Evolutionary conservation across 2,797 vertebrate species (phyloP), one percentile per base, ranked within the genome.

Genomic region (Sus cebifrons): DNA sequence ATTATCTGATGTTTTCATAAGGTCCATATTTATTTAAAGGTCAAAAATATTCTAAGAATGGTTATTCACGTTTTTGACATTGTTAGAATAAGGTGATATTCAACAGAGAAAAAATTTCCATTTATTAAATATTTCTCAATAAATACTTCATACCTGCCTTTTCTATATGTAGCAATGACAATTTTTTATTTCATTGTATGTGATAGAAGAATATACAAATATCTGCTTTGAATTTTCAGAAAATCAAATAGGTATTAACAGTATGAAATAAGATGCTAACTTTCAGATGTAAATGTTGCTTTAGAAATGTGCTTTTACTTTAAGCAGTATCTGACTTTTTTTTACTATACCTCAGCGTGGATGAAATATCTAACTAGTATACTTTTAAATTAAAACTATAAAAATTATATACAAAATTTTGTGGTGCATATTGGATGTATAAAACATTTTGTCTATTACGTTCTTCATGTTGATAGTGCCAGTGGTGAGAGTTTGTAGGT

Each of bases 341-440:
- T 89, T 60, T 81, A 60, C 7, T 40, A 18, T 54, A 68, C 14
- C 18, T 86, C 49, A 4, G 12, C 64, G 0, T 56, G 89, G 75
- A 32, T 60, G 23, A 97, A 95, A 82, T 91, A 82, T 52, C 6
- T 56, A 81, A 52, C 27, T 58, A 88, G n/a, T 71, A 77, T 70
- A 78, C 1, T 65, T 96, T 97, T 93, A 96, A 97, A 89, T 91
- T 97, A 91, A 96, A 95, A 93, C 77, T 52, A 0, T 94, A 96
- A 96, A 96, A 96, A 89, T 67, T 60, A 78, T 85, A 27, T 32
- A 75, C 4, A 90, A 29, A 86, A 81, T 54, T 94, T 12, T 32
- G 2, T 87, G 58, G 44, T 87, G 6, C 40, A 52, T 85, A 86
- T 62, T 88, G 60, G 16, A 23, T 20, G 56, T 52, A 23, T 92